Evolutionary conservation across 2,888 invertebrate species (phyloP).

Genomic region (Acanthosepion pharaonis): DNA sequence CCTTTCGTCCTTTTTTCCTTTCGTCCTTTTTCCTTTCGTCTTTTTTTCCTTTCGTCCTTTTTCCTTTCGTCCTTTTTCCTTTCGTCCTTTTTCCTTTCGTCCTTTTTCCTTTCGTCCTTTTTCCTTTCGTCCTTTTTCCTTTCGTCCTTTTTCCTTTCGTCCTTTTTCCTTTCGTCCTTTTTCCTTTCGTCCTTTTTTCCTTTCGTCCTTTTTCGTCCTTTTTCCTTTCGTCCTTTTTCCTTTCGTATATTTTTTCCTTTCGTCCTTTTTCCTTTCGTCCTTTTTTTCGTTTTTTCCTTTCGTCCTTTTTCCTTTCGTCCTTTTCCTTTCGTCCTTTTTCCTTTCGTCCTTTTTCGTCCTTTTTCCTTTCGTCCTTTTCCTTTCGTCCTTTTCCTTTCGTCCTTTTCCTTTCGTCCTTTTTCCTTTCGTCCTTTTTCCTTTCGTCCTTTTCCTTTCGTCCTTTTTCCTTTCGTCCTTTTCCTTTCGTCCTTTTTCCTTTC

Average conservation of each 20-base stretch:
- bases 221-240: background rate
- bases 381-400: rapidly evolving
- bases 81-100: background rate
- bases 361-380: background rate
- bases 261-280: background rate
- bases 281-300: background rate
- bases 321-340: background rate
- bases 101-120: background rate
- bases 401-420: background rate
- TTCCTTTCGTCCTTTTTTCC: too few species aligned
- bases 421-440: background rate
- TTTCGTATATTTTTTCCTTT: background rate
- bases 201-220: too few species aligned
- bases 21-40: too few species aligned
- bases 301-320: background rate
- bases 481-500: background rate
- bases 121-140: background rate
- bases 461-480: too few species aligned
- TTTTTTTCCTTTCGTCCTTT: too few species aligned
- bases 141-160: too few species aligned
- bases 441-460: background rate
- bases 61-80: background rate
- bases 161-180: too few species aligned
- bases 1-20: too few species aligned
- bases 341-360: background rate